Percentiles rank a stretch among this genome's conserved stretches.
phyloP scores from a whole-genome alignment of 2,888 invertebrate genomes.

The Macroteleia sp. region DNA sequence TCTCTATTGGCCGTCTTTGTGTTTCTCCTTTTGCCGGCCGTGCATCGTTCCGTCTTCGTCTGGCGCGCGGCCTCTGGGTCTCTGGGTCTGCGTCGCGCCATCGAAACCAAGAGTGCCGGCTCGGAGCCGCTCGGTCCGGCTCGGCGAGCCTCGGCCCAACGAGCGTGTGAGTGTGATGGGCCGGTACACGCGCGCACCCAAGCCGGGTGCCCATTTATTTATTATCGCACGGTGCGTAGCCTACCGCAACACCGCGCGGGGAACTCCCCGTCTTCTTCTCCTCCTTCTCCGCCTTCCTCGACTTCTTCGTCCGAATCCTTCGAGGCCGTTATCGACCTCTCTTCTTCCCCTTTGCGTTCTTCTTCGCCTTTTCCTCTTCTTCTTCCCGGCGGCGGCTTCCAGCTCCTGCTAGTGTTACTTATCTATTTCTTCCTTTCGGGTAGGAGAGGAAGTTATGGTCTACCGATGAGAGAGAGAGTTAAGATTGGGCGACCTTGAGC shows the following conservation, averaged over 20 bases:
- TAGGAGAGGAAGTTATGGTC: slow-evolving; percentile 37
- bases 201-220: slow-evolving; percentile 61
- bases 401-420: slow-evolving; percentile 17
- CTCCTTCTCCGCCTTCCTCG: slow-evolving; percentile 11
- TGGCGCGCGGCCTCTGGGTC: slow-evolving; percentile 17
- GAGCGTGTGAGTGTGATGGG: slow-evolving; percentile 26
- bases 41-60: slow-evolving; percentile 25
- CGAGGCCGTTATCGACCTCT: slow-evolving; percentile 35
- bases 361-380: slow-evolving; percentile 13
- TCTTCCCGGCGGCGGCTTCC: background rate
- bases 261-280: slow-evolving; percentile 31
- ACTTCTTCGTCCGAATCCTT: slow-evolving; percentile 17
- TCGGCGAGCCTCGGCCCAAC: slow-evolving; percentile 49
- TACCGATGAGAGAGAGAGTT: slow-evolving; percentile 22
- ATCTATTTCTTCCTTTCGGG: slow-evolving; percentile 24
- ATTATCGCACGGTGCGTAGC: slow-evolving; percentile 70
- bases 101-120: slow-evolving; percentile 67
- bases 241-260: slow-evolving; percentile 75
- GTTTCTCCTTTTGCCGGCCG: slow-evolving; percentile 38
- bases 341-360: slow-evolving; percentile 7
- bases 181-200: slow-evolving; percentile 51
- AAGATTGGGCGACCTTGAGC: slow-evolving; percentile 32
- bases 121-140: slow-evolving; percentile 46
- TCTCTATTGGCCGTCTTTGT: slow-evolving; percentile 62
- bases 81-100: slow-evolving; percentile 44